Base-by-base conservation (phyloP, 2,113 vertebrate genomes). In the Tenebrosternarchus preto region DNA sequence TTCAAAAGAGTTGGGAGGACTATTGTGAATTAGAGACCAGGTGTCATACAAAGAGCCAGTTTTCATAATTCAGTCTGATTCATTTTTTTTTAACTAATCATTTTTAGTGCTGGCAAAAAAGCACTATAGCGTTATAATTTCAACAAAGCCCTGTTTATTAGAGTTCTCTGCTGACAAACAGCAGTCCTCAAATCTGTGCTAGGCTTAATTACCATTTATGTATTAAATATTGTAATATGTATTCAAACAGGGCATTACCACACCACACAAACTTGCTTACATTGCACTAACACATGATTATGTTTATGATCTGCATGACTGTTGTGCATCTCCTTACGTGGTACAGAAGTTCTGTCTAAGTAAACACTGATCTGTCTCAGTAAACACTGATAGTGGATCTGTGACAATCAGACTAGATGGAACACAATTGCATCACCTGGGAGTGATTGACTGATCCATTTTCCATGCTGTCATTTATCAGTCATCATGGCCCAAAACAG, bases 131-230 rank as follows among this genome's bases (percentile, higher is more conserved):
- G 25, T 36, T 43, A 57, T 73, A 39, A 67, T 66, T 75, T 33
- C 27, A 16, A 3, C 43, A 9, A 31, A 57, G 71, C 29, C 19
- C 46, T 24, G 33, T 16, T 39, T 43, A 25, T 57, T 56, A 46
- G 59, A 57, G 29, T 67, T n/a, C 60, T 67, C 57, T 76, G 78
- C 78, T 81, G 78, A 80, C 78, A 83, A 72, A 80, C 80, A 68
- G 73, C 68, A 84, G 73, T 55, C 12, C 29, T 60, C 31, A 70
- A 57, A 55, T 17, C n/a, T 71, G 53, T 57, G 33, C n/a, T 53
- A 36, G 24, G 56, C 22, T 12, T 8, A 33, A 20, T 31, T 1
- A 33, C 29, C 60, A 20, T 72, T 27, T 69, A 24, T 69, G 74
- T 78, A 50, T 15, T n/a, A 22, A 12, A 25, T 27, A 11, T 5